Base-by-base conservation (phyloP, 1,140 invertebrate species). In the Drusus annulatus region DNA sequence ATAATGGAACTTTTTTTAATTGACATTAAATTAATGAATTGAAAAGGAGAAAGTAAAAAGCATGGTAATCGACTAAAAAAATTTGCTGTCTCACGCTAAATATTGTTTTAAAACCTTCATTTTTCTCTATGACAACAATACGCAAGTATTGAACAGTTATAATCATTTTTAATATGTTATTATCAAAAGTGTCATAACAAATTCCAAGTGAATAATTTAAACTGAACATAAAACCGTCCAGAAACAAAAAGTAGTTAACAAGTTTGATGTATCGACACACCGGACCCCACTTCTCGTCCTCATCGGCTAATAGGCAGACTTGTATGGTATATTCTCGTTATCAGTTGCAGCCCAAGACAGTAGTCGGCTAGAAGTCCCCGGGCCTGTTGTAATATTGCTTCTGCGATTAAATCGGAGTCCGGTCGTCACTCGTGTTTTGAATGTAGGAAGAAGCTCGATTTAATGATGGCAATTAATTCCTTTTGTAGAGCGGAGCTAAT, bases 381-480 rank as follows among this genome's bases (percentile, higher is more conserved):
- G 36, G 36, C 10, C n/a, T 8, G 36, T 45, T 45, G 36, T 13
- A n/a, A n/a, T n/a, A 45, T 45, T 13, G 36, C 36, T 65, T 28
- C 62, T 28, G 25, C 62, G 62, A 65, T 65, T 31, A 2, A 10
- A 65, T 65, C 62, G 5, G 23, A 65, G 62, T 13, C 62, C 16
- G 21, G 25, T 60, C n/a, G 62, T 65, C 62, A 65, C 36, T 31
- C 13, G 10, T 13, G 36, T 13, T 65, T 31, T 45, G 36, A 1
- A 1, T 13, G 36, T 13, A 45, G 8, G 10, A 45, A 10, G 25
- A 28, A 5, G 62, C 62, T 65, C 25, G 16, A 16, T 16, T 65
- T 65, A 65, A 65, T 65, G 25, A 31, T 16, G 10, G 21, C 62
- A 10, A 65, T 65, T 65, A 65, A 65, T 65, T 65, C 31, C 16